Base-by-base conservation (phyloP, 2,888 invertebrate genomes). In the Phaedon cochleariae region DNA sequence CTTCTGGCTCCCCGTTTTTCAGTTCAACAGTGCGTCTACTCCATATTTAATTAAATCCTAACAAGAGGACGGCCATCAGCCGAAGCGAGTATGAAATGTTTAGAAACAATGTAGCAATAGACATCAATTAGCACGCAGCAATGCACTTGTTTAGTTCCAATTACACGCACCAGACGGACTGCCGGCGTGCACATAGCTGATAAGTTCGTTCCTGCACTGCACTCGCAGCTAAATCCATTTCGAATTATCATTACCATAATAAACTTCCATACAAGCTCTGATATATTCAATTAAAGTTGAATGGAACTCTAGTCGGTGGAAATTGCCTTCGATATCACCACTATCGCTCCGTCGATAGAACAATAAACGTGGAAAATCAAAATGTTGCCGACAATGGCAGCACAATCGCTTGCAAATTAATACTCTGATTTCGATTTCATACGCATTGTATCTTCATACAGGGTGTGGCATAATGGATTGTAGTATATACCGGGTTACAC, bases 71-170 rank as follows among this genome's bases (percentile, higher is more conserved):
- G 65, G 62, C 59, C 69, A n/a, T n/a, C n/a, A 66, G 70, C 73
- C 64, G 68, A 64, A 64, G 64, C 62, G 63, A 58, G 65, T 70
- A 62, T 68, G 69, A 70, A 70, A 72, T 75, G 74, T 82, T 81
- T 80, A 80, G 82, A 82, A 82, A 82, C 82, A 82, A 81, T 81
- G 80, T 81, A 79, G 82, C 82, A 81, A 83, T 82, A 82, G 82
- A 79, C 82, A 80, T 81, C 82, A 83, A 83, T 83, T 83, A 83
- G 81, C 81, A 81, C 82, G 83, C 82, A 80, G 82, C 81, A 79
- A 75, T 83, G 83, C 80, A 82, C 82, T 82, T 82, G 83, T 83
- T 82, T 82, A 81, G 82, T 82, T 79, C 79, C 81, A 83, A 83
- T 83, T 83, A 82, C 81, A 82, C 82, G 82, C 83, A 81, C 80